phyloP scores from a whole-genome alignment of 2,797 vertebrate species.

The Austrolebias charrua region DNA sequence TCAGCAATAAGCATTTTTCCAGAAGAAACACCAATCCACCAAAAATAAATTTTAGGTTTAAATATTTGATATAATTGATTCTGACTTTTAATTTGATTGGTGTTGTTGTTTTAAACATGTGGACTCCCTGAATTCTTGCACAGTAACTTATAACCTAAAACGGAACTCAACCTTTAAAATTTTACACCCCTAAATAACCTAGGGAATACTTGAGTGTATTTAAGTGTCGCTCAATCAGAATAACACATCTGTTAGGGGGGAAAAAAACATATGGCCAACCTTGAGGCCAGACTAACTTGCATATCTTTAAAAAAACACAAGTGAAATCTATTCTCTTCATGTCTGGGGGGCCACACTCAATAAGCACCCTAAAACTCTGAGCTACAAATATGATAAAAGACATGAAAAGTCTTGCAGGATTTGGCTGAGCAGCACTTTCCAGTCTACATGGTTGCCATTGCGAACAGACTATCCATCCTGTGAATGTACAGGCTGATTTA shows the following conservation, averaged over 20 bases:
- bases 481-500: conserved; percentile 42
- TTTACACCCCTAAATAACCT: conserved; percentile 30
- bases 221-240: conserved; percentile 40
- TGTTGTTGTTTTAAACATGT: conserved; percentile 22
- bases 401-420: conserved; percentile 43
- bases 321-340: conserved; percentile 43
- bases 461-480: conserved; percentile 51
- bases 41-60: background rate
- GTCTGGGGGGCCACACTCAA: conserved; percentile 34
- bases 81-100: conserved; percentile 38
- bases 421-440: conserved; percentile 36
- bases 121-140: conserved; percentile 36
- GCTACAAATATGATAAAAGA: conserved; percentile 34
- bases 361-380: conserved; percentile 43
- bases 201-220: conserved; percentile 37
- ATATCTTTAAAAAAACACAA: conserved; percentile 27
- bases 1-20: no score
- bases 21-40: conserved; percentile 17
- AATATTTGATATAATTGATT: conserved; percentile 22
- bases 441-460: conserved; percentile 48
- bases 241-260: conserved; percentile 22
- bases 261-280: conserved; percentile 33
- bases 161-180: conserved; percentile 52
- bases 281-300: conserved; percentile 37
- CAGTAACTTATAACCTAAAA: conserved; percentile 23